These are phyloP conservation scores for Enteromius paludinosus DNA, from an alignment of 2,797 vertebrate species.

Conservation along the genomic window DNA sequence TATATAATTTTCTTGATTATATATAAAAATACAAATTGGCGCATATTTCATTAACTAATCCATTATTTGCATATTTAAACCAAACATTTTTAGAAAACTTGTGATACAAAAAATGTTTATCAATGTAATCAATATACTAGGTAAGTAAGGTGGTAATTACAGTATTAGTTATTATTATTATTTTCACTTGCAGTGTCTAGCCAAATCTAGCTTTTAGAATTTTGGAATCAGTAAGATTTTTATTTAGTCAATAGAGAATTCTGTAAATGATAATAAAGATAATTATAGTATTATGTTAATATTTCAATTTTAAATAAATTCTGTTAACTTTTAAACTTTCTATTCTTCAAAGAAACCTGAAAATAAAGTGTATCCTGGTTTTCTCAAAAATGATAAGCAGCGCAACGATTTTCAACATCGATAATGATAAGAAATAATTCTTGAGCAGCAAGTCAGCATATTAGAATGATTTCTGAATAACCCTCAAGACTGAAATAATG, in stretches of 20 bases:
- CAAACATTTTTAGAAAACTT: too few species aligned
- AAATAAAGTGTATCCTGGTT: neutral
- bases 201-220: neutral
- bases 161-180: too few species aligned
- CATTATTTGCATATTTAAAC: too few species aligned
- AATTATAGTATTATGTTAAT: neutral
- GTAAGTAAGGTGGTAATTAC: too few species aligned
- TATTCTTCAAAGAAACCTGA: neutral
- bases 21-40: too few species aligned
- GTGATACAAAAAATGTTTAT: too few species aligned
- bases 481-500: neutral
- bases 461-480: neutral
- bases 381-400: neutral
- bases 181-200: too few species aligned
- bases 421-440: neutral
- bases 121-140: too few species aligned
- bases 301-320: neutral
- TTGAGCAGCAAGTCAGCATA: neutral
- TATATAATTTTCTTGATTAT: too few species aligned
- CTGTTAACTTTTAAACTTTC: neutral
- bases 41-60: too few species aligned
- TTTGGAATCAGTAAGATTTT: neutral
- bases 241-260: neutral
- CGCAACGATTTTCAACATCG: neutral
- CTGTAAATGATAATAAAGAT: neutral